Evolutionary conservation across 2,113 vertebrate genomes (phyloP).

Genomic region (Epinephelus lanceolatus): DNA sequence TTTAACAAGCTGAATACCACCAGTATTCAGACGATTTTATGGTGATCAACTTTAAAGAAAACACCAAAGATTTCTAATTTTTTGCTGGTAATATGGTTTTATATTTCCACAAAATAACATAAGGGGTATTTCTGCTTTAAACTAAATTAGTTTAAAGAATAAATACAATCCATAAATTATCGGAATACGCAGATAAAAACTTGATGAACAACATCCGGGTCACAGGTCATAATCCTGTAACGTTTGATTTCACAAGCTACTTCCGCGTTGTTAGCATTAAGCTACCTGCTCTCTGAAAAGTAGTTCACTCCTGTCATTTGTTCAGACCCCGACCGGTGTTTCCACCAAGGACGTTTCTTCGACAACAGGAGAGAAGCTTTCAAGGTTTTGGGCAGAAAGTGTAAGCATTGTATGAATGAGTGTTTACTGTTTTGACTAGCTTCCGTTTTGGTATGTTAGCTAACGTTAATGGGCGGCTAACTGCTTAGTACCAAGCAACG

Average conservation of each 20-base stretch:
- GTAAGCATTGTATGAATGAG: slow-evolving; percentile 22
- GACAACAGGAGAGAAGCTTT: neutral
- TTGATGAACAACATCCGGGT: slow-evolving; percentile 47
- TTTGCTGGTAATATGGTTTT: neutral
- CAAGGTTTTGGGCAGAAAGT: slow-evolving; percentile 31
- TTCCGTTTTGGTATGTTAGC: neutral
- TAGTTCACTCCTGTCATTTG: neutral
- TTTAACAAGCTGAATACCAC: neutral
- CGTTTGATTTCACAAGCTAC: slow-evolving; percentile 17
- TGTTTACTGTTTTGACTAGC: neutral
- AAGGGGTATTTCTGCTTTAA: neutral
- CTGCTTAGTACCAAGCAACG: neutral
- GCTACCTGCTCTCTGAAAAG: slow-evolving; percentile 37
- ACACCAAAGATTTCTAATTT: neutral
- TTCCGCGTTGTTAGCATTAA: slow-evolving; percentile 64
- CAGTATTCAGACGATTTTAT: neutral
- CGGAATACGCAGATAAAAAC: fast-evolving
- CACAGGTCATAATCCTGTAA: slow-evolving; percentile 23
- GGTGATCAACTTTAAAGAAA: neutral
- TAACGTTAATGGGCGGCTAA: slow-evolving; percentile 31
- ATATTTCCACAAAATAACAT: neutral
- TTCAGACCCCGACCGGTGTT: neutral
- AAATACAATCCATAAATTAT: neutral
- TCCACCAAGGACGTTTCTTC: neutral
- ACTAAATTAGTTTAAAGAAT: neutral